Evolutionary conservation across 2,888 invertebrate species (phyloP), one percentile per base, ranked within the genome.

Genomic region (Erebia epiphron): DNA sequence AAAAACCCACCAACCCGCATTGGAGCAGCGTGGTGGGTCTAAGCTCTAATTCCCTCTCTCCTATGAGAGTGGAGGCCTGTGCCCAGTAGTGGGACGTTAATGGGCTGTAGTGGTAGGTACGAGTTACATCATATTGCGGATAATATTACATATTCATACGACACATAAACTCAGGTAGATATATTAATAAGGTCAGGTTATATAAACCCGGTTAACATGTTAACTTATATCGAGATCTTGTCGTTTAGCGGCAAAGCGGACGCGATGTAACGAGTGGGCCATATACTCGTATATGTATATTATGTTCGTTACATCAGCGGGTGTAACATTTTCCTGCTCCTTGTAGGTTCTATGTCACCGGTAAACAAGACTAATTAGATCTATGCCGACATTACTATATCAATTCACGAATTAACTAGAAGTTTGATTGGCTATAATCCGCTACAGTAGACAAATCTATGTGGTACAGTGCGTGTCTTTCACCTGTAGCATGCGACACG

Each of bases 181-280:
- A n/a, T n/a, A 61, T 61, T 21, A 46, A 62, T 62, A 62, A 62
- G 46, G 46, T 61, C 7, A 46, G 16, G 49, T 62, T 62, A 62
- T 21, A 26, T 62, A 62, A 62, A 2, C 62, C 21, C 46, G 13
- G 18, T 43, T 7, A 13, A 62, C 62, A 21, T 18, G 61, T 60
- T 16, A 43, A 46, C 18, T 46, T 49, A 14, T 49, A 62, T 62
- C 62, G 62, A 21, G 9, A 26, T 7, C 26, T 26, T 26, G 13
- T 57, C 16, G 41, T 41, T 58, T 60, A 60, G 21, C 21, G 62
- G 16, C 21, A 46, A 49, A 49, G 14, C 62, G 62, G 62, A 46
- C 21, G 46, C 11, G 2, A 18, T 49, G 49, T 9, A 62, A 62
- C 62, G 16, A 18, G 21, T 46, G 46, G 21, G 14, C 62, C 62